A percentile compares a stretch with the other conserved stretches of the same genome.
Evolutionary conservation across 2,888 invertebrate genomes (phyloP).

Genomic region (Lasioglossum marginatum): DNA sequence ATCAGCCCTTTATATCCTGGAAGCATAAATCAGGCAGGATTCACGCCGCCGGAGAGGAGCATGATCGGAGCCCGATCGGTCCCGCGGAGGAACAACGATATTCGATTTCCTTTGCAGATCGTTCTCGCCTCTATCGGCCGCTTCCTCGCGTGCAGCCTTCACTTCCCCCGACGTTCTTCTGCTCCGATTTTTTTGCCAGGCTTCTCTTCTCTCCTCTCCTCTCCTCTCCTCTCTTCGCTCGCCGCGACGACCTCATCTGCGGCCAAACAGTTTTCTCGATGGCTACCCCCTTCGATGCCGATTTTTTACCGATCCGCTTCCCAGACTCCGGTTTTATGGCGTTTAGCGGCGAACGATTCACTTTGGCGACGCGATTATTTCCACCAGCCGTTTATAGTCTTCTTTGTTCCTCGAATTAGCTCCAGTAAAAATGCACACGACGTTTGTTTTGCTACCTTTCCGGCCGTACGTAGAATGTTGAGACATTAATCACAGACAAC

Average conservation of each 20-base stretch:
- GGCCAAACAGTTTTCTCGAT: slow-evolving; percentile 71
- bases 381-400: neutral
- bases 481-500: neutral
- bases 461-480: neutral
- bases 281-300: slow-evolving; percentile 7
- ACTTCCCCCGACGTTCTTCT: slow-evolving; percentile 46
- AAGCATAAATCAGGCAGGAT: slow-evolving; percentile 67
- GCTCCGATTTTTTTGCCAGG: slow-evolving; percentile 41
- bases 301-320: slow-evolving; percentile 57
- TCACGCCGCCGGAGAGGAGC: slow-evolving; percentile 33
- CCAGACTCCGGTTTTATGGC: slow-evolving; percentile 51
- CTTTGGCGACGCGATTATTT: slow-evolving; percentile 38
- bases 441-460: neutral
- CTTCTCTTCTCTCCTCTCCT: slow-evolving; percentile 39
- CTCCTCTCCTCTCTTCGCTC: slow-evolving; percentile 37
- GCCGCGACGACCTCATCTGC: slow-evolving; percentile 56
- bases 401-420: neutral
- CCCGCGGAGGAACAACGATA: slow-evolving; percentile 45
- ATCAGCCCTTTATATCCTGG: slow-evolving; percentile 63
- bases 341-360: slow-evolving; percentile 49
- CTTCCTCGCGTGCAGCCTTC: slow-evolving; percentile 32
- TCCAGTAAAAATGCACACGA: neutral
- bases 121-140: slow-evolving; percentile 51
- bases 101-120: slow-evolving; percentile 74
- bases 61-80: slow-evolving; percentile 47